Percentiles rank a stretch among this genome's conserved stretches.
These are phyloP conservation scores for Eubasilissa splendida DNA, from an alignment of 2,888 invertebrate species.

Conservation along the genomic window DNA sequence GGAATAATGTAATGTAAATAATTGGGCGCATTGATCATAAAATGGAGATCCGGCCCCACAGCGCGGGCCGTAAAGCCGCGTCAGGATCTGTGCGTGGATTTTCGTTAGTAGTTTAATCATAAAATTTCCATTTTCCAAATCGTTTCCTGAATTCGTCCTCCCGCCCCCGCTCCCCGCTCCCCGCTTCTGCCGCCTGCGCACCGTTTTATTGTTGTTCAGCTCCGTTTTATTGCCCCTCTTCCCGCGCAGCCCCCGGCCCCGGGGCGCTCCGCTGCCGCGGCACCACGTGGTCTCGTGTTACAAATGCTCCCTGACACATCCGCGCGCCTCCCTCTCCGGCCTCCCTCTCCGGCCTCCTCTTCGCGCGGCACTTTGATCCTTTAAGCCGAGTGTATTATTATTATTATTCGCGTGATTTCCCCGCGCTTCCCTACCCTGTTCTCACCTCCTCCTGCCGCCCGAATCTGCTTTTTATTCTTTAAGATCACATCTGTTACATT, in stretches of 20 bases:
- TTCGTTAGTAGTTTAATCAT: constrained; percentile 53
- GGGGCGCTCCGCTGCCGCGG: background rate
- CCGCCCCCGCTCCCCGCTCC: constrained; percentile 15
- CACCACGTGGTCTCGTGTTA: constrained; percentile 1
- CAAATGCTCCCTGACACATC: constrained; percentile 9
- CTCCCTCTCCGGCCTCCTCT: constrained; percentile 2
- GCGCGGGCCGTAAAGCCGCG: constrained; percentile 41
- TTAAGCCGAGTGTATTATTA: constrained; percentile 1
- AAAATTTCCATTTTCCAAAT: constrained; percentile 59
- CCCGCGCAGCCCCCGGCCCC: background rate
- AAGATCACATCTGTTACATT: background rate
- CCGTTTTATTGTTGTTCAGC: constrained; percentile 54
- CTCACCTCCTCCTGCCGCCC: constrained; percentile 1
- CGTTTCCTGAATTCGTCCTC: constrained; percentile 56
- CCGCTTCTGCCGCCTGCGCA: background rate
- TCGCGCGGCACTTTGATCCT: constrained; percentile 18
- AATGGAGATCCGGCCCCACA: constrained; percentile 36
- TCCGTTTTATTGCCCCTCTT: constrained; percentile 50
- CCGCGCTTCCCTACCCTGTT: constrained; percentile 2
- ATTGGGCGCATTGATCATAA: constrained; percentile 50
- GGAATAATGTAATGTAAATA: constrained; percentile 45
- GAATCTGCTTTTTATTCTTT: background rate
- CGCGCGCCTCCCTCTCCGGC: background rate
- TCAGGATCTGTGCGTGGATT: constrained; percentile 36
- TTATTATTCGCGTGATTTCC: constrained; percentile 27